These are phyloP conservation scores for Gyrodactylus bullatarudis DNA, from an alignment of 1,140 invertebrate species.

Conservation along the genomic window DNA sequence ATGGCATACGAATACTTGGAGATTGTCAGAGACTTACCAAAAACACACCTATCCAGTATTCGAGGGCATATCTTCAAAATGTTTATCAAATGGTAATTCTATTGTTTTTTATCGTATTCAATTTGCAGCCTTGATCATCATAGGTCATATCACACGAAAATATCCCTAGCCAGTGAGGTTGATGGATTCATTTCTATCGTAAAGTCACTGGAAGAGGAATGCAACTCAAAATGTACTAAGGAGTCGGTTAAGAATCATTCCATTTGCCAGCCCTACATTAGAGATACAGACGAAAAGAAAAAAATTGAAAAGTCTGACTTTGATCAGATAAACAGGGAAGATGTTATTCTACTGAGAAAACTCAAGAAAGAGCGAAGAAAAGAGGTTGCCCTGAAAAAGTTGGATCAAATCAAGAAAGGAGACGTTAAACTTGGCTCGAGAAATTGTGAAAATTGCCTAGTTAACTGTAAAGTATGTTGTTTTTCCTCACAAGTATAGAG, in stretches of 20 bases:
- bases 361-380: neutral
- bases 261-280: neutral
- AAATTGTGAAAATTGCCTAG: neutral
- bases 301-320: neutral
- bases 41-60: neutral
- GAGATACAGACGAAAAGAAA: neutral
- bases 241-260: neutral
- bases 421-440: neutral
- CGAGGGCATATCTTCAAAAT: neutral
- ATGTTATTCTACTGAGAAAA: neutral
- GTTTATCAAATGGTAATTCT: neutral
- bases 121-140: neutral
- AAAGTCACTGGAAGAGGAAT: neutral
- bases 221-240: neutral
- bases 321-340: neutral
- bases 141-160: neutral
- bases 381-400: neutral
- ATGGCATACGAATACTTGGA: neutral
- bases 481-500: too few species aligned
- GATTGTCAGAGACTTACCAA: neutral
- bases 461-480: neutral
- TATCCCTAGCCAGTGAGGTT: neutral
- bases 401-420: neutral
- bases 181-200: neutral
- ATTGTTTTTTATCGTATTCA: neutral